Conservation (phyloP, 2,888 invertebrate species). For the Watsonalla binaria region DNA sequence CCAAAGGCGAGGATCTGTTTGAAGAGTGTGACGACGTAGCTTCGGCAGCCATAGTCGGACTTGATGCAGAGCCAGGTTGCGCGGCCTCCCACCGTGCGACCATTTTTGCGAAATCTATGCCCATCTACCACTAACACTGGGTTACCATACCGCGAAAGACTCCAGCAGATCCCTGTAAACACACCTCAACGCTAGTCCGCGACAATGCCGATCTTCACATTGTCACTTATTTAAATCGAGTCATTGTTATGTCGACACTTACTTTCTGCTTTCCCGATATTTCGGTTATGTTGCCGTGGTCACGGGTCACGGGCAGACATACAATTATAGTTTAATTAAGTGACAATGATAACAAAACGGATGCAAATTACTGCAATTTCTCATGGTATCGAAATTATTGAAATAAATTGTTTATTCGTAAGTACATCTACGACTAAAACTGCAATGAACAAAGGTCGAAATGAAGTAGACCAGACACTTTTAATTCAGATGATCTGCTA, state of each 20-base stretch:
- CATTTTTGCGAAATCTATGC: conserved; percentile 46
- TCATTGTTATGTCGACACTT: conserved; percentile 13
- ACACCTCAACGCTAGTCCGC: conserved; percentile 29
- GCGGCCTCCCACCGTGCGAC: conserved; percentile 19
- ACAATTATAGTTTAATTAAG: too few relatives aligned
- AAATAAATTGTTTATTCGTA: too few relatives aligned
- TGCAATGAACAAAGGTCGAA: too few relatives aligned
- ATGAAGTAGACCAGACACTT: too few relatives aligned
- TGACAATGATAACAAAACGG: too few relatives aligned
- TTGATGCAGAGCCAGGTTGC: conserved; percentile 62
- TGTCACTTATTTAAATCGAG: conserved; percentile 6
- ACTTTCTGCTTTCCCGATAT: too few relatives aligned
- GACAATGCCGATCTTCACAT: conserved; percentile 1
- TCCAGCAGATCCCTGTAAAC: conserved; percentile 63
- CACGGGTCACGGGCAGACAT: too few relatives aligned
- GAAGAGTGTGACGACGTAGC: conserved; percentile 44
- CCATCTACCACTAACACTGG: conserved; percentile 57
- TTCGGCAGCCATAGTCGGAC: conserved; percentile 58
- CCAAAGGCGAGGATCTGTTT: conserved; percentile 40
- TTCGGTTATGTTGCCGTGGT: too few relatives aligned
- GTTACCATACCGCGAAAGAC: conserved; percentile 54
- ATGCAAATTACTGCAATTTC: too few relatives aligned
- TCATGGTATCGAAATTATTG: too few relatives aligned
- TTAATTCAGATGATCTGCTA: too few relatives aligned
- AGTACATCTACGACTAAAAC: too few relatives aligned